These are phyloP conservation scores for Neria commutata DNA, from an alignment of 2,888 invertebrate species.

Conservation along the genomic window DNA sequence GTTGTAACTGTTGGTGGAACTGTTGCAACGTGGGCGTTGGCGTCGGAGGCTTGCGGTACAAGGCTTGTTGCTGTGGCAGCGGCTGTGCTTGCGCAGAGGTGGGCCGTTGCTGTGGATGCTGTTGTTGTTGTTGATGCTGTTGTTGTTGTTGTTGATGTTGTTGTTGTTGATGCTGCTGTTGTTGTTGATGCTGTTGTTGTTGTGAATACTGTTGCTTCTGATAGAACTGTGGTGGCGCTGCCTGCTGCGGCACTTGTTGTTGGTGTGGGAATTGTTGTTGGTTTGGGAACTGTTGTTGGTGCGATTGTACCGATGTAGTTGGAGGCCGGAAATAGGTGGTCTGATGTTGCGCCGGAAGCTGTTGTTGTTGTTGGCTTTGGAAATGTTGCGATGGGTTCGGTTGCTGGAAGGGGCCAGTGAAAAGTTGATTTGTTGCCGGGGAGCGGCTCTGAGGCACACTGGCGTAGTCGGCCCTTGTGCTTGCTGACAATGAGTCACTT, in stretches of 20 bases:
- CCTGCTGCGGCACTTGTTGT: not conserved
- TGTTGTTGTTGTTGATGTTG: slow-evolving; percentile 21
- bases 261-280: slow-evolving; percentile 19
- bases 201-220: slow-evolving; percentile 25
- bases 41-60: slow-evolving; percentile 24
- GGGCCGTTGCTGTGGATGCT: slow-evolving; percentile 19
- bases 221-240: slow-evolving; percentile 12
- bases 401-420: slow-evolving; percentile 27
- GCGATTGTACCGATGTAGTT: slow-evolving; percentile 16
- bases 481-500: slow-evolving; percentile 25
- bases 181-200: slow-evolving; percentile 24
- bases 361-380: slow-evolving; percentile 39
- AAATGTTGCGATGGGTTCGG: slow-evolving; percentile 19
- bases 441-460: slow-evolving; percentile 36
- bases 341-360: slow-evolving; percentile 41
- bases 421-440: slow-evolving; percentile 38
- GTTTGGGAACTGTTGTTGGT: no score
- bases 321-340: slow-evolving; percentile 40
- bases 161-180: slow-evolving; percentile 15
- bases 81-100: slow-evolving; percentile 36
- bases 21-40: slow-evolving; percentile 25
- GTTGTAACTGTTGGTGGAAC: slow-evolving; percentile 36
- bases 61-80: slow-evolving; percentile 8
- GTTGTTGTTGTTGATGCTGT: no score
- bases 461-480: slow-evolving; percentile 48